A percentile compares a stretch with the other conserved stretches of the same genome.
Conservation (phyloP, 2,888 invertebrate genomes). For the Himalopsyche anomala region DNA sequence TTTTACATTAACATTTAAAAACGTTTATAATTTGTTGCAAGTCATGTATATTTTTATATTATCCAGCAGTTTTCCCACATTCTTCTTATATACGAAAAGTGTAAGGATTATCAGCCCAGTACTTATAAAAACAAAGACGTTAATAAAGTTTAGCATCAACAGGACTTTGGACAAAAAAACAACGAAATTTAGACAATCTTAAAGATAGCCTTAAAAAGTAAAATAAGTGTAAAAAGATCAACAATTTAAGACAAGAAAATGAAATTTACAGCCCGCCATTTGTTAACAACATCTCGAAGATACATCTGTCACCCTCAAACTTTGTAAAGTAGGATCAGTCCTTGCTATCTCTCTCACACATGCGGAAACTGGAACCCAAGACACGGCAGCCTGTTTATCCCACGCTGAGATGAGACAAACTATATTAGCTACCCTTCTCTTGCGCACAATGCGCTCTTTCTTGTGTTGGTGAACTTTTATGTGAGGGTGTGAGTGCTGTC, state of each 20-base stretch:
- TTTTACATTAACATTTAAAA: no score
- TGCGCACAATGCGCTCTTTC: conserved; percentile 18
- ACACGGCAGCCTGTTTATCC: conserved; percentile 41
- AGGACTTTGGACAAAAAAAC: no score
- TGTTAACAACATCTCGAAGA: conserved; percentile 52
- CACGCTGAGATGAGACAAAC: conserved; percentile 34
- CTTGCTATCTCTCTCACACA: not conserved
- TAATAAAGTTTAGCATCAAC: no score
- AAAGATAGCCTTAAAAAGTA: no score
- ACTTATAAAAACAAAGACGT: no score
- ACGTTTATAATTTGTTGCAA: no score
- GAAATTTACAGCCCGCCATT: conserved; percentile 17
- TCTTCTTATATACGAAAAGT: no score
- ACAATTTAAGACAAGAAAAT: not conserved
- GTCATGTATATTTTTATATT: no score
- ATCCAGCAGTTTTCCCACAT: no score
- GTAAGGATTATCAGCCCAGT: no score
- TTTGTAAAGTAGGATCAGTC: conserved; percentile 53
- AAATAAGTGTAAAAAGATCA: no score
- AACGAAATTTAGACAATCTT: no score
- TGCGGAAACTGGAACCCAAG: conserved; percentile 23
- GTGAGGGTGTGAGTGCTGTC: conserved; percentile 8
- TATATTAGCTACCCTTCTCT: conserved; percentile 36
- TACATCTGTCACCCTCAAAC: conserved; percentile 60
- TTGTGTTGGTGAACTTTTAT: conserved; percentile 25